A percentile compares a stretch with the other conserved stretches of the same genome.
These are phyloP conservation scores for Acridotheres tristis DNA, from an alignment of 2,797 vertebrate species.

Conservation along the genomic window DNA sequence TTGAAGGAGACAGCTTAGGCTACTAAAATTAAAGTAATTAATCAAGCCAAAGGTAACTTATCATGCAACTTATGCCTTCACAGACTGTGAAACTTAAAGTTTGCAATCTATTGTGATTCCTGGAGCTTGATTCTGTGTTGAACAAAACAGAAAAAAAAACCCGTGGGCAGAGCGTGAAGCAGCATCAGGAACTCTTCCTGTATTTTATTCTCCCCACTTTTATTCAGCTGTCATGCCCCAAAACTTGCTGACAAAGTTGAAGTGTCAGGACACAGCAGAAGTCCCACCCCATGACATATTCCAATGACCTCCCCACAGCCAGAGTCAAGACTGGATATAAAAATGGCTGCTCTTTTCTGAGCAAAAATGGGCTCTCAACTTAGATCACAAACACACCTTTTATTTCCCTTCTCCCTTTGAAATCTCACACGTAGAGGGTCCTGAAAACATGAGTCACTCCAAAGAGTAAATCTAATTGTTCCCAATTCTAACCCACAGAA, in stretches of 20 bases:
- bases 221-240: background rate
- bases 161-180: background rate
- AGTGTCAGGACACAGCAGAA: background rate
- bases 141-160: constrained; percentile 1
- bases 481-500: background rate
- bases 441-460: background rate
- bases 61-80: background rate
- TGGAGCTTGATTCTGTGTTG: background rate
- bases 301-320: background rate
- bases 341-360: background rate
- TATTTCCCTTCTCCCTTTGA: background rate
- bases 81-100: background rate
- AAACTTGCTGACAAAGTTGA: background rate
- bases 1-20: background rate
- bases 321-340: background rate
- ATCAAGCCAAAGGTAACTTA: background rate
- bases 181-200: background rate
- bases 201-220: background rate
- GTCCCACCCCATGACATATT: background rate
- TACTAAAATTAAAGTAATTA: constrained; percentile 17
- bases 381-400: background rate
- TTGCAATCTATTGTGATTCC: background rate
- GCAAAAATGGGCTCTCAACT: background rate
- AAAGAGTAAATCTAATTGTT: background rate
- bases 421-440: background rate